These are phyloP conservation scores for Brachionus manjavacas DNA, from an alignment of 1,140 invertebrate species.

Conservation along the genomic window DNA sequence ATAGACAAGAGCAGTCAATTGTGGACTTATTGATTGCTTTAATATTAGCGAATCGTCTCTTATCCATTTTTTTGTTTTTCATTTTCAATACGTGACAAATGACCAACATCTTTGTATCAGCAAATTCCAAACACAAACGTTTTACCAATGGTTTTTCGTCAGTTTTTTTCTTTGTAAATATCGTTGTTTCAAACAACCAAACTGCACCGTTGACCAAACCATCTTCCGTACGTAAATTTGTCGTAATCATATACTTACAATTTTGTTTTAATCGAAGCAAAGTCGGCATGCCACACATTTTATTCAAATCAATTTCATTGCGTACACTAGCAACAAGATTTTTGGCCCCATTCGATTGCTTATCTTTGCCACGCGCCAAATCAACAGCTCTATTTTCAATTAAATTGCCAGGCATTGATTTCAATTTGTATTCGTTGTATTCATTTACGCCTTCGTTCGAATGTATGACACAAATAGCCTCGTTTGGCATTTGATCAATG, in stretches of 20 bases:
- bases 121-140: not conserved
- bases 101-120: not conserved
- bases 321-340: not conserved
- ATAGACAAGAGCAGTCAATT: not conserved
- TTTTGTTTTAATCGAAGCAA: not conserved
- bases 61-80: not conserved
- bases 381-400: not conserved
- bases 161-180: not conserved
- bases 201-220: conserved; percentile 5
- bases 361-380: not conserved
- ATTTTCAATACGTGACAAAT: not conserved
- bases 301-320: not conserved
- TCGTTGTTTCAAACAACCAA: not conserved
- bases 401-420: not conserved
- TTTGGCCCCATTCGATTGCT: not conserved
- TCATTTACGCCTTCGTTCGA: not conserved
- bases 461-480: not conserved
- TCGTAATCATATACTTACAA: conserved; percentile 6
- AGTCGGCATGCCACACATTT: not conserved
- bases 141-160: not conserved
- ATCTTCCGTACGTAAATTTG: not conserved
- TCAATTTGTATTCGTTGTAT: not conserved
- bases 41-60: not conserved
- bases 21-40: not conserved
- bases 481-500: not conserved